Evolutionary conservation across 2,888 invertebrate genomes (phyloP), one percentile per base, ranked within the genome.

Genomic region (Calliphora vomitoria): DNA sequence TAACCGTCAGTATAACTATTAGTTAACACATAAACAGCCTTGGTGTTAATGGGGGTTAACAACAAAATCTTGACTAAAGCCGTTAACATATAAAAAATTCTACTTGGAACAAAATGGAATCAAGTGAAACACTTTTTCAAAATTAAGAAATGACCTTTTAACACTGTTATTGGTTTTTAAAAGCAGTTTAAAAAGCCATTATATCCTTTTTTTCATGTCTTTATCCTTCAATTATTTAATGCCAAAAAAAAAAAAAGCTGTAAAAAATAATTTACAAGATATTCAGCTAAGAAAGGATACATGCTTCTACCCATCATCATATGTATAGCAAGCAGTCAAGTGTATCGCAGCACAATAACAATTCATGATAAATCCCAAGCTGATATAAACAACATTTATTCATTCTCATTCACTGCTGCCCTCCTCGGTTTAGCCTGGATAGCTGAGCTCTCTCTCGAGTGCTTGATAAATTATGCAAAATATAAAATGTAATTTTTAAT

Each of bases 341-440:
- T 35, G 47, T 18, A 55, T 31, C 60, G 13, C 25, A 25, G 25
- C 25, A 25, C 25, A 25, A 25, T 2, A 64, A 18, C 41, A 74
- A 53, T 41, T 66, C 41, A 64, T 78, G 50, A 66, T 55, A 74
- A 78, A 58, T 84, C 69, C 62, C 60, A 13, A 60, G 60, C 76
- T 81, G 81, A 68, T 78, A 68, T 68, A 75, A 87, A 83, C n/a
- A 82, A 75, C 25, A 71, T 62, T 4, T 15, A 25, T 20, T 25
- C 13, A 10, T 60, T 5, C 58, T 58, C 31, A 10, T 3, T 25
- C 31, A 25, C 31, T 60, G 5, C 8, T 25, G 3, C 8, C 41
- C 15, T 8, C 5, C 8, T 4, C 18, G 1, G 1, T 41, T 3
- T 64, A 11, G 38, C 4, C 6, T 35, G 38, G 25, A 62, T 62